Base-by-base conservation (phyloP, 2,113 vertebrate species). In the Macroglossus sobrinus region DNA sequence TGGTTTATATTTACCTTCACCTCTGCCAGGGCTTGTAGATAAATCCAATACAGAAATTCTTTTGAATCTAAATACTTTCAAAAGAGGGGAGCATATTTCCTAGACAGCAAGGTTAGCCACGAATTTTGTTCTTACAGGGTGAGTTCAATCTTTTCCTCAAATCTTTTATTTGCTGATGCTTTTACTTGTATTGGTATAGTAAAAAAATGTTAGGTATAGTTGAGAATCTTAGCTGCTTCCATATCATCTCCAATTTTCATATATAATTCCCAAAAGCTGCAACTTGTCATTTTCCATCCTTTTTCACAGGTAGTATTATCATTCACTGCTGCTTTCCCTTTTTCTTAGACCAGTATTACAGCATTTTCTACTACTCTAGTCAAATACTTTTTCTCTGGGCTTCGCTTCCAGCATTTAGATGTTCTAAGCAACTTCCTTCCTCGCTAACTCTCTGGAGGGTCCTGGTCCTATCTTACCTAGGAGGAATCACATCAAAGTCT, bases 11-110 rank as follows among this genome's bases (percentile, higher is more conserved):
- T 94, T 61, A 78, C 47, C 13, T 61, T 92, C 68, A 53, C 68
- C 59, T 92, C 91, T 92, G 79, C 74, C 80, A 89, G 74, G 68
- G 53, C 61, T 95, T 92, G 66, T 61, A 89, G 84, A 86, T 76
- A 94, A 92, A 89, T 45, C 66, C 74, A 89, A 64, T 66, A 76
- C 38, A 92, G 79, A 86, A 89, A 94, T 86, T 89, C 59, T 94
- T 89, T 92, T 50, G 74, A 94, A 57, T 93, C 78, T 88, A 96
- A 89, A 80, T 89, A 91, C 38, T 91, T 95, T 50, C 53, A 47
- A 93, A 75, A 5, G 22, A 96, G 45, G 9, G 38, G 64, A 84
- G 38, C 38, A 61, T 84, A 75, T 78, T 85, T 92, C 30, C 61
- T 92, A 64, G 59, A 57, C 68, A 78, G 68, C 33, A 80, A 92